Base-by-base conservation (phyloP, 2,888 invertebrate species). In the Peribatodes rhomboidaria region DNA sequence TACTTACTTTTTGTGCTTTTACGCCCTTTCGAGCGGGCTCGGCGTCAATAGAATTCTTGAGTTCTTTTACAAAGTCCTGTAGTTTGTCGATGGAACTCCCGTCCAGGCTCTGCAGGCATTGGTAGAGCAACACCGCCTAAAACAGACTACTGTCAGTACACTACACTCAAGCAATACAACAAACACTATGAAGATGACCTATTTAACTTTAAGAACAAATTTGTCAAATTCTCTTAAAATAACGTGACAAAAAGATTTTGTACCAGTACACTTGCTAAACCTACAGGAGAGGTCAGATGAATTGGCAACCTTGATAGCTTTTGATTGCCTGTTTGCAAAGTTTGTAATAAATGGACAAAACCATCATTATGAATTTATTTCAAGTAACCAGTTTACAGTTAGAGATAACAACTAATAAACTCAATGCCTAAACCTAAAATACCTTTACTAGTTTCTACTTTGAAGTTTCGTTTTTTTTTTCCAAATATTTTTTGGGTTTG, bases 1-100 rank as follows among this genome's bases (percentile, higher is more conserved):
- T 41, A 22, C 53, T 69, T 89, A 98, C 98, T 94, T 98, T 97
- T 88, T 97, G 97, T 63, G 97, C 97, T 90, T 98, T 98, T 57
- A 98, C 97, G 75, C 98, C 98, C 81, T 97, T 97, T 80, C 96
- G 96, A 18, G 95, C 95, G 64, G 95, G 96, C 72, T 95, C 94
- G 77, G 96, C 95, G 70, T 95, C 94, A 72, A 98, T 97, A 77
- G 97, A 96, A 80, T 94, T 95, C 73, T 96, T 95, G 70, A 98
- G 93, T 83, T 97, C 97, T 78, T 96, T 96, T 73, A 96, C 90
- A 61, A 98, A 96, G 82, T 97, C 96, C 68, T 94, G 90, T n/a
- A 96, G 94, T 72, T 96, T 96, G 80, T 98, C 97, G 55, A 96
- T 94, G 49, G 96, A 96, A 68, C 96, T 95, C 50, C 96, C 91